Conservation (phyloP, 2,888 invertebrate species). For the Callyntrura sp. region DNA sequence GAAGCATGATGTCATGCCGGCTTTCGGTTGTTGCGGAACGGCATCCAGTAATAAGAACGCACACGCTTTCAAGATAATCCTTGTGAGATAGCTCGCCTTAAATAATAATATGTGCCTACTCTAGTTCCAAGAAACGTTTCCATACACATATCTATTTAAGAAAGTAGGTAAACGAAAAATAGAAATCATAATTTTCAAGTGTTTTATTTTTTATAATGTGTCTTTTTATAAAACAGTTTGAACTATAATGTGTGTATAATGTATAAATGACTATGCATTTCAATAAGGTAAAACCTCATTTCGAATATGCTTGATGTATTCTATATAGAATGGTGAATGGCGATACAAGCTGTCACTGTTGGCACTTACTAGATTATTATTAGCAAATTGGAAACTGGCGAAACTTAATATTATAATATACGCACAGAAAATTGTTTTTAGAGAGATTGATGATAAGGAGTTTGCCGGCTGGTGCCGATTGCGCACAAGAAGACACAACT, state of each 20-base stretch:
- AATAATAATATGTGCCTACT: constrained; percentile 22
- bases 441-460: constrained; percentile 78
- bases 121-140: constrained; percentile 18
- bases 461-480: constrained; percentile 79
- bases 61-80: constrained; percentile 37
- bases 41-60: constrained; percentile 40
- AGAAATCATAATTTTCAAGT: neutral
- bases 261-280: neutral
- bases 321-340: neutral
- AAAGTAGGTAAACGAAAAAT: constrained; percentile 30
- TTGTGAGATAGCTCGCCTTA: neutral
- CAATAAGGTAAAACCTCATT: neutral
- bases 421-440: constrained; percentile 69
- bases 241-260: too few relatives aligned
- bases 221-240: neutral
- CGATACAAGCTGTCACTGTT: neutral
- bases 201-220: neutral
- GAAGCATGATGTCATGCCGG: constrained; percentile 50
- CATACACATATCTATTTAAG: constrained; percentile 11
- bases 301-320: neutral
- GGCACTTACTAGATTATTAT: constrained; percentile 39
- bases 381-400: constrained; percentile 22
- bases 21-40: constrained; percentile 18
- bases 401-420: constrained; percentile 2
- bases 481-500: constrained; percentile 78